Conservation (phyloP, 1,140 invertebrate genomes). For the Drosophila bocqueti region DNA sequence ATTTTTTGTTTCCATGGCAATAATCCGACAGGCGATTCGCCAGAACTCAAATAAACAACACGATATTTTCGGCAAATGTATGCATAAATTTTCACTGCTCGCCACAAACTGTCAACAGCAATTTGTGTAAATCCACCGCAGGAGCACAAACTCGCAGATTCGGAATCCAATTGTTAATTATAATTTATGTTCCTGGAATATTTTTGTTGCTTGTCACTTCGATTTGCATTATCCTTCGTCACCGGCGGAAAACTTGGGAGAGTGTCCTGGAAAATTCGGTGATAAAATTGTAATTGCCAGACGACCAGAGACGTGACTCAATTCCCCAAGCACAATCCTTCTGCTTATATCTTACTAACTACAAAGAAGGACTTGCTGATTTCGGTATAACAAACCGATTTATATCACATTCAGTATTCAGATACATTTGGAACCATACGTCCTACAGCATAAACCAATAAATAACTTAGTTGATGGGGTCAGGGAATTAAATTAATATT, state of each 20-base stretch:
- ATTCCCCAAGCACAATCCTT: conserved; percentile 17
- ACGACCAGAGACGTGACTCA: conserved; percentile 39
- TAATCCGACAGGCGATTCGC: conserved; percentile 23
- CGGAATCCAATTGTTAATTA: conserved; percentile 32
- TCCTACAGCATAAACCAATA: no score
- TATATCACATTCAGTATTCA: no score
- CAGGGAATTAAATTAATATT: neutral
- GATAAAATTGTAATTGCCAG: conserved; percentile 55
- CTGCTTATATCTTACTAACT: conserved; percentile 7
- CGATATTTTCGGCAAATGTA: conserved; percentile 22
- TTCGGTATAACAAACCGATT: neutral
- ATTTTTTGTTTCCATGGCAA: no score
- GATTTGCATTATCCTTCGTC: conserved; percentile 42
- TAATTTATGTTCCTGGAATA: conserved; percentile 51
- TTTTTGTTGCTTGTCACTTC: neutral
- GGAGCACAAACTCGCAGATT: conserved; percentile 5
- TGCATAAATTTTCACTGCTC: conserved; percentile 25
- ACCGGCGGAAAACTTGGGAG: neutral
- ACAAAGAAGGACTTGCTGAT: no score
- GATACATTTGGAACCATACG: no score
- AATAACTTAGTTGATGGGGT: neutral
- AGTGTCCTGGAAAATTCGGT: conserved; percentile 29
- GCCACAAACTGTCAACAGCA: conserved; percentile 57
- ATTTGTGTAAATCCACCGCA: conserved; percentile 42
- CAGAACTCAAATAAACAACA: conserved; percentile 19